Percentiles rank a stretch among this genome's conserved stretches.
phyloP scores from a whole-genome alignment of 2,113 vertebrate genomes.

The Laterallus jamaicensis region DNA sequence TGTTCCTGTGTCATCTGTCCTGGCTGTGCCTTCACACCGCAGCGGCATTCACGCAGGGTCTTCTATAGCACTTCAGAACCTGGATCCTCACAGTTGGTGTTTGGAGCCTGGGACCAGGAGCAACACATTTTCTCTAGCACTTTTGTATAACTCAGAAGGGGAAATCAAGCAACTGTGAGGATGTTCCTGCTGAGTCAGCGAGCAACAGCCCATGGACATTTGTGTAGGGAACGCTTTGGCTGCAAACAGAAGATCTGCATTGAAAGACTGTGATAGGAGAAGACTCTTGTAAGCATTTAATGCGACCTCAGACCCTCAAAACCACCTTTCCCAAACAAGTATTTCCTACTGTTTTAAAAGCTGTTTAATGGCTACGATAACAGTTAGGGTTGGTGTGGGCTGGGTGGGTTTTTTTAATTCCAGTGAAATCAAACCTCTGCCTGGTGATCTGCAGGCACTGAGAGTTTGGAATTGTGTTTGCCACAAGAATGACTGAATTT shows the following conservation, averaged over 20 bases:
- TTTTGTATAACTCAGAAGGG: not conserved
- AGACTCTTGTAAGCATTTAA: not conserved
- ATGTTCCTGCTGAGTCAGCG: not conserved
- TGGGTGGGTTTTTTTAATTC: not conserved
- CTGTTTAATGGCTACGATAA: not conserved
- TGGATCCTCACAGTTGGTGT: not conserved
- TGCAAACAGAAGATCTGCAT: not conserved
- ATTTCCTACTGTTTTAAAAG: not conserved
- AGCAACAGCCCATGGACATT: not conserved
- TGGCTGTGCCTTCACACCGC: not conserved
- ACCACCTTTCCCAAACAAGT: not conserved
- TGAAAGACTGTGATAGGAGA: not conserved
- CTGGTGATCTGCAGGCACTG: not conserved
- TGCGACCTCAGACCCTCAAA: not conserved
- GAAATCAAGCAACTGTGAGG: not conserved
- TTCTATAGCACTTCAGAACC: not conserved
- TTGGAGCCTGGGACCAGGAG: not conserved
- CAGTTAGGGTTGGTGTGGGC: rapidly evolving
- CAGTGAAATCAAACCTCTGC: not conserved
- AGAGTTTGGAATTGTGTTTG: not conserved
- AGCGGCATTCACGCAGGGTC: not conserved
- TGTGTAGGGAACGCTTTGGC: not conserved
- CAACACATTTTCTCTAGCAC: not conserved
- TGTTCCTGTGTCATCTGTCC: not conserved
- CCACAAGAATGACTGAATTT: not conserved